Evolutionary conservation across 2,888 invertebrate genomes (phyloP).

Genomic region (Norana najaformis): DNA sequence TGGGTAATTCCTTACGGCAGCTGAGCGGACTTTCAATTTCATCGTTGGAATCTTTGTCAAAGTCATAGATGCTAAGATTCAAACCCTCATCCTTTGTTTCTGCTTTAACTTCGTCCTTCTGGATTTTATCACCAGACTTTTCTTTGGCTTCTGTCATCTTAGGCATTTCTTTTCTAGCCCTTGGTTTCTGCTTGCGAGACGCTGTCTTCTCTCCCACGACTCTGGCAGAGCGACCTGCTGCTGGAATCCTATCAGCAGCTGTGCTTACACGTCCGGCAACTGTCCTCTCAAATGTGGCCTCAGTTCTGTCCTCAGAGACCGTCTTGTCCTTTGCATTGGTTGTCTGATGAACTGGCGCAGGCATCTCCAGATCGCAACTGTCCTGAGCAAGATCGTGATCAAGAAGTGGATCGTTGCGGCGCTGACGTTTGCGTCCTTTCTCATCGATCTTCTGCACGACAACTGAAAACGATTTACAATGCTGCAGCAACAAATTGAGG

Average conservation of each 20-base stretch:
- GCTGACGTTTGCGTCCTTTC: not conserved
- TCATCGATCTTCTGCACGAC: constrained; percentile 33
- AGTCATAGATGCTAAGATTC: not conserved
- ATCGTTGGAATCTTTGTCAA: constrained; percentile 9
- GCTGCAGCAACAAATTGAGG: not conserved
- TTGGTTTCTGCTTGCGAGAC: constrained; percentile 9
- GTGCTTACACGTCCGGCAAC: not conserved
- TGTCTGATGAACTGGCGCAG: not conserved
- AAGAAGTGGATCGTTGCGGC: not conserved
- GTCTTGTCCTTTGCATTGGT: not conserved
- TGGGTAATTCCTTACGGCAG: not conserved
- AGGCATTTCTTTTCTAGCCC: not conserved
- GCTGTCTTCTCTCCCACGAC: not conserved
- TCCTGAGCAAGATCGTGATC: not conserved
- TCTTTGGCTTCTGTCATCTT: not conserved
- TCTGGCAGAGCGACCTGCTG: not conserved
- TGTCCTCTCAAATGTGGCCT: not conserved
- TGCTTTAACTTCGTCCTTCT: not conserved
- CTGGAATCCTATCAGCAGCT: not conserved
- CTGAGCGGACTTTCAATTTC: not conserved
- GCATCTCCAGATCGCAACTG: not conserved
- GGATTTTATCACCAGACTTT: not conserved
- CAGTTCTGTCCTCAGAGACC: not conserved
- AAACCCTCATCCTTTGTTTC: not conserved
- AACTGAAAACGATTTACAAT: constrained; percentile 31